A percentile compares a stretch with the other conserved stretches of the same genome.
phyloP scores from a whole-genome alignment of 1,140 invertebrate genomes.

The Scaptomyza pallida region DNA sequence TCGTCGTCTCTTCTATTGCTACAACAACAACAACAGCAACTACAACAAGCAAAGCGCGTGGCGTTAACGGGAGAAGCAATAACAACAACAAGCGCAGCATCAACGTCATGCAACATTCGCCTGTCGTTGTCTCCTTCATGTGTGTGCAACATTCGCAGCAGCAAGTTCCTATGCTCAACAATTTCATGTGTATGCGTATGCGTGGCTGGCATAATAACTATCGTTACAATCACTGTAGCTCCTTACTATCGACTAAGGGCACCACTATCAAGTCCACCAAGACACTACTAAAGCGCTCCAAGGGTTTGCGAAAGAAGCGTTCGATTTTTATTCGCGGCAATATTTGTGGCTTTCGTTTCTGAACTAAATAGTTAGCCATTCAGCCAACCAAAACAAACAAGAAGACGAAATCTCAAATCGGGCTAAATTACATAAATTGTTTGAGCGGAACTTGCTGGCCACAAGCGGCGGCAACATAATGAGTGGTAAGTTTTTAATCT shows the following conservation, averaged over 20 bases:
- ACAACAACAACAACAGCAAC: constrained; percentile 26
- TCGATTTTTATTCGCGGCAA: constrained; percentile 31
- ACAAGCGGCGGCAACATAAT: constrained; percentile 71
- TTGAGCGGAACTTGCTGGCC: constrained; percentile 62
- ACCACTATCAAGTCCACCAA: constrained; percentile 34
- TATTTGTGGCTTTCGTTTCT: constrained; percentile 52
- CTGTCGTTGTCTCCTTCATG: constrained; percentile 68
- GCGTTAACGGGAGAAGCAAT: constrained; percentile 18
- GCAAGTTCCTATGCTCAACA: constrained; percentile 73
- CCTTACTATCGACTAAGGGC: constrained; percentile 25
- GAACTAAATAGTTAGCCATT: constrained; percentile 27
- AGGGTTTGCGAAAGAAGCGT: constrained; percentile 68
- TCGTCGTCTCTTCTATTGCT: constrained; percentile 48
- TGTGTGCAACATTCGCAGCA: constrained; percentile 77
- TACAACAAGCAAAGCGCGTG: constrained; percentile 17
- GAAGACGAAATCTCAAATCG: constrained; percentile 2
- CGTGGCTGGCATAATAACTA: constrained; percentile 61
- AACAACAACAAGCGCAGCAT: constrained; percentile 20
- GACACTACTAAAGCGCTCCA: constrained; percentile 57
- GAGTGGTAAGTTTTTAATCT: constrained; percentile 60
- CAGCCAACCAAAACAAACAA: no score
- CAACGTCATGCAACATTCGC: constrained; percentile 76
- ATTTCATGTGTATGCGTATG: constrained; percentile 76
- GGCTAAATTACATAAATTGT: neutral
- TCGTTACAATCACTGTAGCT: constrained; percentile 35